phyloP scores from a whole-genome alignment of 2,888 invertebrate species.

The Drosophila leonis region DNA sequence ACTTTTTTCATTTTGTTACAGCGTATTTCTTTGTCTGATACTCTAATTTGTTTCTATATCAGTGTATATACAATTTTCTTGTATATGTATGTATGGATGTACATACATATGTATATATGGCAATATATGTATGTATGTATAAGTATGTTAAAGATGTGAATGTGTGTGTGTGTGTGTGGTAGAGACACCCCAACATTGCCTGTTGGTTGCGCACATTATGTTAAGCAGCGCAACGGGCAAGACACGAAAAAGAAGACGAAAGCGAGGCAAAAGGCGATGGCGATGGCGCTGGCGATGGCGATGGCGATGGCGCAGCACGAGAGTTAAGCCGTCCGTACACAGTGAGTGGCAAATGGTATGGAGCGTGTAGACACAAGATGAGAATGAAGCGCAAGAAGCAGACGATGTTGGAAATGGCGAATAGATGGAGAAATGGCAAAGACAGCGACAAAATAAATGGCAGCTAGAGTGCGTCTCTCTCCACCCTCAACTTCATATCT shows the following conservation, averaged over 20 bases:
- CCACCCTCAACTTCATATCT: not conserved
- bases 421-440: conserved; percentile 2
- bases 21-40: not conserved
- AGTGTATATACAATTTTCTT: not conserved
- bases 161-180: conserved; percentile 14
- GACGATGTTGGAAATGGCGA: conserved; percentile 8
- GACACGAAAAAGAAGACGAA: conserved; percentile 46
- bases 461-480: not conserved
- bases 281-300: conserved; percentile 22
- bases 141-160: conserved; percentile 5
- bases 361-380: not conserved
- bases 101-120: not conserved
- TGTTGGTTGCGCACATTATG: conserved; percentile 64
- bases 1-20: not conserved
- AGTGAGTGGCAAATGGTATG: conserved; percentile 2
- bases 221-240: conserved; percentile 58
- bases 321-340: conserved; percentile 7
- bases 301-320: conserved; percentile 23
- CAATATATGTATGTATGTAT: not conserved
- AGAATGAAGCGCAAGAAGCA: not conserved
- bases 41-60: not conserved
- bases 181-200: conserved; percentile 47
- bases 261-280: conserved; percentile 31
- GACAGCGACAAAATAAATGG: conserved; percentile 5
- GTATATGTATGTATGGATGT: not conserved